Conservation (phyloP, 2,113 vertebrate genomes). For the Nansenia antarctica region DNA sequence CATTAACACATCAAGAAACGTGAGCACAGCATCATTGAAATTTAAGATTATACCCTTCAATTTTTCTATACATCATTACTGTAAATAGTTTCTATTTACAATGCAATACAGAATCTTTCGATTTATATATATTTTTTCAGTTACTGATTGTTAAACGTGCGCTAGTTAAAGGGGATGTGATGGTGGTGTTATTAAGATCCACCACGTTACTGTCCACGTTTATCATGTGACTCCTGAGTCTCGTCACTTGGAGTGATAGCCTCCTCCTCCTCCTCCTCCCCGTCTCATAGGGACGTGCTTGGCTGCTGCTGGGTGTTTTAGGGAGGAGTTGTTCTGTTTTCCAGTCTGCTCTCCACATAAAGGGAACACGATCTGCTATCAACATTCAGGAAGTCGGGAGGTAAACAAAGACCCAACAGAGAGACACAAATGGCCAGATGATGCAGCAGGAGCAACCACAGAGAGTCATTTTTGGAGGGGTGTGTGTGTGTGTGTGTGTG, state of each 20-base stretch:
- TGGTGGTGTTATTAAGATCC: too few relatives aligned
- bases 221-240: slow-evolving; percentile 46
- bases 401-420: slow-evolving; percentile 60
- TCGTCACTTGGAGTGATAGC: slow-evolving; percentile 15
- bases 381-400: slow-evolving; percentile 68
- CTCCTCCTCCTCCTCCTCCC: slow-evolving; percentile 15
- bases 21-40: too few relatives aligned
- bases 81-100: too few relatives aligned
- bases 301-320: background rate
- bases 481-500: too few relatives aligned
- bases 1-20: too few relatives aligned
- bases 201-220: slow-evolving; percentile 31
- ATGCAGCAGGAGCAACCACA: slow-evolving; percentile 49
- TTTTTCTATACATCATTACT: too few relatives aligned
- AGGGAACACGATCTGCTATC: slow-evolving; percentile 59
- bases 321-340: slow-evolving; percentile 33
- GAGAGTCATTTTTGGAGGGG: slow-evolving; percentile 52
- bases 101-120: too few relatives aligned
- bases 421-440: slow-evolving; percentile 49
- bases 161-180: too few relatives aligned
- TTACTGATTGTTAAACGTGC: too few relatives aligned
- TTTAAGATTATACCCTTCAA: too few relatives aligned
- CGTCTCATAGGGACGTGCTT: slow-evolving; percentile 10
- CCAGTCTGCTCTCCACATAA: slow-evolving; percentile 47
- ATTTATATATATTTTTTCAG: too few relatives aligned